Conservation (phyloP, 2,113 vertebrate species). For the Halcyon malimbica region DNA sequence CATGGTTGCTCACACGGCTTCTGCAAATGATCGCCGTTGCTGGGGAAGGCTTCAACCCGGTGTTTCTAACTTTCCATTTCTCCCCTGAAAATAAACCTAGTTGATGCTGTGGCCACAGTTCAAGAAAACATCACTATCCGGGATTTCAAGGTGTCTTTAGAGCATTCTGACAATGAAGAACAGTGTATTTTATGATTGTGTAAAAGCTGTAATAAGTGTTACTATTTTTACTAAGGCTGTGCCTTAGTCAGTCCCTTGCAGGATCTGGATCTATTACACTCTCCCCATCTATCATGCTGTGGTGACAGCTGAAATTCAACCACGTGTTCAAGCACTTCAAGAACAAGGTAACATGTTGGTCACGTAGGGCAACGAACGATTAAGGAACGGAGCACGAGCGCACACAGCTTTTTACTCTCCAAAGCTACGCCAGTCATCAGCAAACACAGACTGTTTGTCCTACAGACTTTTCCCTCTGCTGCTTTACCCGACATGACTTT, state of each 20-base stretch:
- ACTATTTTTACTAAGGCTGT: not conserved
- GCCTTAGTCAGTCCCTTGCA: not conserved
- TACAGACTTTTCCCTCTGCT: not conserved
- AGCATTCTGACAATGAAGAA: not conserved
- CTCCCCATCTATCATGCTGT: not conserved
- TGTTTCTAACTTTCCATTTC: not conserved
- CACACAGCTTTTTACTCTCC: not conserved
- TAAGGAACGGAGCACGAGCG: fast-evolving
- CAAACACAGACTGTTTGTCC: not conserved
- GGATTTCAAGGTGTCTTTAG: not conserved
- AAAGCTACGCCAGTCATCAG: not conserved
- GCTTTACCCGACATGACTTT: not conserved
- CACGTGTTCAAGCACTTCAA: not conserved
- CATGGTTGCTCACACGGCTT: not conserved
- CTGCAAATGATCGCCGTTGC: not conserved
- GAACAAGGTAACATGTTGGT: not conserved
- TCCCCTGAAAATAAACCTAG: not conserved
- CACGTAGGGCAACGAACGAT: not conserved
- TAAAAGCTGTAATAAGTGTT: not conserved
- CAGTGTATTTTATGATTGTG: not conserved
- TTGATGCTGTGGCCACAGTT: not conserved
- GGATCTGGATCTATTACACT: not conserved
- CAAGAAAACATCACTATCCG: not conserved
- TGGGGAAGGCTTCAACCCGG: fast-evolving
- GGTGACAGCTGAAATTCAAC: not conserved